Evolutionary conservation across 2,797 vertebrate genomes (phyloP), one percentile per base, ranked within the genome.

Genomic region (Neosalanx taihuensis): DNA sequence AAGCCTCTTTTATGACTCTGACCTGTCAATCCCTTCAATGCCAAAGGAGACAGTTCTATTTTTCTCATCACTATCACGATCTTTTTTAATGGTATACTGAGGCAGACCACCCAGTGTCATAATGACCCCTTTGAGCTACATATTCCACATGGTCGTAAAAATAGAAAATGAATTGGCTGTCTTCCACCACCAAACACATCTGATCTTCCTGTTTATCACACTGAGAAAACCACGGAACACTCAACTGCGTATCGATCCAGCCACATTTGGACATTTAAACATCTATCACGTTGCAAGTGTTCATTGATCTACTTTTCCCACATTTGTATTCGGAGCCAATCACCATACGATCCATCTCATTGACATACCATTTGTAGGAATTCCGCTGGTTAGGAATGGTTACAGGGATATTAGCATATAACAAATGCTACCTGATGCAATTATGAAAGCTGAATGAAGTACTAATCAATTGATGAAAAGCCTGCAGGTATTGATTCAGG

Each of bases 301-400:
- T 63, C 80, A 86, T 83, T 51, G 89, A 89, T 88, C 81, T 53
- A 53, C 78, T 72, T 64, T 5, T 23, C 80, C 80, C 70, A 73
- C 84, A 86, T 88, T 85, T 68, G 81, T 81, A 84, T 85, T 82
- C 78, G 74, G 72, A 77, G 74, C 77, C 60, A 69, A 72, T 73
- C 29, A 61, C 73, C 26, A 51, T 77, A 79, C 70, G 87, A 88
- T 89, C 89, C 77, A 84, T 81, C 64, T 57, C 73, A 86, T 88
- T 76, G 89, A 89, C 81, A 78, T 76, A 81, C 88, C 83, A 88
- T 88, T 87, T 87, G 84, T 76, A 73, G 82, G 85, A 88, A 85
- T 89, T 83, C 81, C 49, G 63, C 76, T 63, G 68, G 80, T 86
- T 84, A 84, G 76, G 71, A 81, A 82, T 70, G 72, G 76, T 83